A percentile compares a stretch with the other conserved stretches of the same genome.
Conservation (phyloP, 1,140 invertebrate genomes). For the Trichomalopsis sarcophagae region DNA sequence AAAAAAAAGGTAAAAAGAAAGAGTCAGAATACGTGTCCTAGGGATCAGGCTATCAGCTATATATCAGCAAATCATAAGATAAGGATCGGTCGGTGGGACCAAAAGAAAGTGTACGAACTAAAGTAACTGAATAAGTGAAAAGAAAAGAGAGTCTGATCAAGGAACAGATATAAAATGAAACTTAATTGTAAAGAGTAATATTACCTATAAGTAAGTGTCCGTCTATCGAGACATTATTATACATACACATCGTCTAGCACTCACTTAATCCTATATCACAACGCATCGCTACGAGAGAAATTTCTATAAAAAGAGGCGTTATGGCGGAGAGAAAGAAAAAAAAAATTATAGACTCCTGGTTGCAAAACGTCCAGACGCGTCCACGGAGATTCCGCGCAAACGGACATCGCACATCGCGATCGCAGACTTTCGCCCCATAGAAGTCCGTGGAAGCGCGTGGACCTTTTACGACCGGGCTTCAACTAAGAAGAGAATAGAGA, state of each 20-base stretch:
- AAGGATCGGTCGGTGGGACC: neutral
- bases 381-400: constrained; percentile 7
- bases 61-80: constrained; percentile 37
- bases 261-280: constrained; percentile 14
- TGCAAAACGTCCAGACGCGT: constrained; percentile 9
- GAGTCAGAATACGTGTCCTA: neutral
- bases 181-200: constrained; percentile 18
- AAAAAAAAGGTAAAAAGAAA: neutral
- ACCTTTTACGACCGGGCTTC: constrained; percentile 40
- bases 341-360: neutral
- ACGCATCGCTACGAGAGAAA: constrained; percentile 34
- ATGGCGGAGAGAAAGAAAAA: neutral
- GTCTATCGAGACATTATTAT: neutral
- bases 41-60: constrained; percentile 5
- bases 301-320: neutral
- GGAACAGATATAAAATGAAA: neutral
- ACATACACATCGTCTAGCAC: constrained; percentile 12
- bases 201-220: constrained; percentile 10
- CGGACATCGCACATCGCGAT: neutral
- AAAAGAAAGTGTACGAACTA: neutral
- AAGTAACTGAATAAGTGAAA: neutral
- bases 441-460: constrained; percentile 28
- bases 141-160: neutral
- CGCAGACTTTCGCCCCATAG: neutral
- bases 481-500: constrained; percentile 42